A percentile compares a stretch with the other conserved stretches of the same genome.
Evolutionary conservation across 2,113 vertebrate species (phyloP).

Genomic region (Martes martes): DNA sequence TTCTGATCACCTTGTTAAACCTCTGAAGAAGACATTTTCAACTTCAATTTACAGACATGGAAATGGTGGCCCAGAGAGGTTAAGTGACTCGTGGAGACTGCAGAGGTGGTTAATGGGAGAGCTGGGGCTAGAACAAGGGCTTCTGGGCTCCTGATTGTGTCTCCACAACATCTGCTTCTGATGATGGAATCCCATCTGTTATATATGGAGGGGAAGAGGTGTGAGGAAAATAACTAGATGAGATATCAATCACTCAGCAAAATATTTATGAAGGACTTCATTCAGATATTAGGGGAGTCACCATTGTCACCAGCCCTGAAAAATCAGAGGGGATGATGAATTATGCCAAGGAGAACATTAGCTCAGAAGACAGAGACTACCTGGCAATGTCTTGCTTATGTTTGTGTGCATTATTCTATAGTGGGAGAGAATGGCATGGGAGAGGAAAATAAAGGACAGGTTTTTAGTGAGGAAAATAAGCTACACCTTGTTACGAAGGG

Average conservation of each 20-base stretch:
- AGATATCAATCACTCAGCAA: constrained; percentile 72
- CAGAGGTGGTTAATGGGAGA: neutral
- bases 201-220: constrained; percentile 54
- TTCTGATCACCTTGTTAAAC: neutral
- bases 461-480: constrained; percentile 16
- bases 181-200: constrained; percentile 68
- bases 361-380: neutral
- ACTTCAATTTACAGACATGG: neutral
- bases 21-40: neutral
- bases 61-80: neutral
- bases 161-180: constrained; percentile 59
- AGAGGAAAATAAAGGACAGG: neutral
- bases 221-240: constrained; percentile 57
- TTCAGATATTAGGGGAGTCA: constrained; percentile 70
- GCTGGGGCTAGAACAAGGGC: neutral
- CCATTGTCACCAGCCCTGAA: constrained; percentile 56
- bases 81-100: neutral
- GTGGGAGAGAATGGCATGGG: neutral
- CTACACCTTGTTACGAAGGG: neutral
- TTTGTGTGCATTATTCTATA: neutral
- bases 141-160: constrained; percentile 16
- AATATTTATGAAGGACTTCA: constrained; percentile 71
- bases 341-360: constrained; percentile 37
- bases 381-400: neutral
- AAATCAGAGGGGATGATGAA: constrained; percentile 58